Conservation (phyloP, 2,888 invertebrate genomes). For the Lasioglossum villosulum region DNA sequence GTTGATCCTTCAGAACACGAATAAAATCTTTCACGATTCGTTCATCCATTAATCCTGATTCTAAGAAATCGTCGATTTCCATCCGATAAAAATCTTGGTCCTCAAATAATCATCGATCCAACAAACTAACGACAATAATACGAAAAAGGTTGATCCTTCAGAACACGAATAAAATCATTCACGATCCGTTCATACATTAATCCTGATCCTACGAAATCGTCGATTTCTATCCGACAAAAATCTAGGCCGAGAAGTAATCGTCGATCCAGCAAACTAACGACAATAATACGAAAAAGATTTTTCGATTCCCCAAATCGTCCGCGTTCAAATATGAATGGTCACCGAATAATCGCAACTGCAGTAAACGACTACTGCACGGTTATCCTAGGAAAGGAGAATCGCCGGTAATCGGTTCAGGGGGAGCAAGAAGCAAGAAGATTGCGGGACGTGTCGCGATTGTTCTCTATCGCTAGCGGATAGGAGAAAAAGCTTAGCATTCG, state of each 20-base stretch:
- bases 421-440: neutral
- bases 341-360: neutral
- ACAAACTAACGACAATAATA: too few relatives aligned
- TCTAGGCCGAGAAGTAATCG: too few relatives aligned
- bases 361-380: neutral
- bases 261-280: too few relatives aligned
- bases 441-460: conserved; percentile 8
- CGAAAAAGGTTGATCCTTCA: too few relatives aligned
- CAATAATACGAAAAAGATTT: too few relatives aligned
- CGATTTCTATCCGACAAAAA: too few relatives aligned
- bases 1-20: neutral
- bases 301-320: neutral
- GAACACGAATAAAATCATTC: too few relatives aligned
- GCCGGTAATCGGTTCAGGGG: neutral
- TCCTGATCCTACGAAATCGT: neutral
- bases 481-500: neutral
- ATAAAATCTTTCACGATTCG: neutral
- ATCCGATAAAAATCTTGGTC: too few relatives aligned
- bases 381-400: neutral
- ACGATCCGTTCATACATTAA: too few relatives aligned
- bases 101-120: too few relatives aligned
- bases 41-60: too few relatives aligned
- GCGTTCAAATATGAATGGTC: neutral
- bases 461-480: neutral
- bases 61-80: too few relatives aligned